These are phyloP conservation scores for Megaleporinus macrocephalus DNA, from an alignment of 2,113 vertebrate genomes.

Conservation along the genomic window DNA sequence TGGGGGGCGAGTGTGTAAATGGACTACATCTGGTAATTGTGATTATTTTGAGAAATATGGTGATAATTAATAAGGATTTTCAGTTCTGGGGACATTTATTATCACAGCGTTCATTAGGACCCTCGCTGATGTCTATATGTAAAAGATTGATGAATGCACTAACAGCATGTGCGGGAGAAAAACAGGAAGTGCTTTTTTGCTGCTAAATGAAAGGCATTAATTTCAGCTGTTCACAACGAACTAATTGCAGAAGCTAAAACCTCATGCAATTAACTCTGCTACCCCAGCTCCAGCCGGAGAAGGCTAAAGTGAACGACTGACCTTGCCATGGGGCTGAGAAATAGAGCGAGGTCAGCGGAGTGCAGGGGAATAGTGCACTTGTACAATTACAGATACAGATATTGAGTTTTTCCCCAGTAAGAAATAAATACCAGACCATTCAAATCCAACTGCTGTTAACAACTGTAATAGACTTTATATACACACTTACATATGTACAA, in stretches of 20 bases:
- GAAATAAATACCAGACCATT: too few species aligned
- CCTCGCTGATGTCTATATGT: background rate
- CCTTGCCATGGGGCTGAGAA: background rate
- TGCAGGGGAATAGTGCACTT: too few species aligned
- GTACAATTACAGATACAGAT: too few species aligned
- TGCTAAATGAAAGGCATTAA: background rate
- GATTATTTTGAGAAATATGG: background rate
- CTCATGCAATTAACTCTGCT: background rate
- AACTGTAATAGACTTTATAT: too few species aligned
- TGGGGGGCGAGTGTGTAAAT: too few species aligned
- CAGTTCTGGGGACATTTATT: too few species aligned
- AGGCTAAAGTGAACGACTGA: background rate
- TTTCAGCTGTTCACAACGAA: constrained; percentile 2
- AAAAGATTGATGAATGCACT: background rate
- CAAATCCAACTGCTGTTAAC: too few species aligned
- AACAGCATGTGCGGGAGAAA: background rate
- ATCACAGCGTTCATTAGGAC: too few species aligned
- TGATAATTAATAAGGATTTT: too few species aligned
- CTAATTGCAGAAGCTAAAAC: background rate
- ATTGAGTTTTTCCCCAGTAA: too few species aligned
- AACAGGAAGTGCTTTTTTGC: background rate
- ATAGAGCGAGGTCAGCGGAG: background rate
- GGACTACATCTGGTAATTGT: background rate
- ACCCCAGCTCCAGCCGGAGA: background rate
- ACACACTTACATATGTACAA: too few species aligned